Conservation (phyloP, 2,797 vertebrate species). For the Sternarchorhynchus goeldii region DNA sequence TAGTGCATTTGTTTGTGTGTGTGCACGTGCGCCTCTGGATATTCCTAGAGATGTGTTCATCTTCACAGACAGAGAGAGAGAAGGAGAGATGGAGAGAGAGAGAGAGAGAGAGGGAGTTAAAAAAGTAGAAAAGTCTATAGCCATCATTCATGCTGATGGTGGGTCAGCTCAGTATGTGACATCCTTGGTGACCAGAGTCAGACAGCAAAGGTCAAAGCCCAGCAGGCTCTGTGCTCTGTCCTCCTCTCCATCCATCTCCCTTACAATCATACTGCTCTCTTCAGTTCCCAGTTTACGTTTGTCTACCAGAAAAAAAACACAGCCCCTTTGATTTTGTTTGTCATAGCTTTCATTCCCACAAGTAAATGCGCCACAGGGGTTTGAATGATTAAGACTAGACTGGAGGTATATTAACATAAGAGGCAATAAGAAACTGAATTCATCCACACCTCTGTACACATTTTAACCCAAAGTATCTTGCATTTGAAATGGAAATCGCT, state of each 20-base stretch:
- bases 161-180: constrained; percentile 67
- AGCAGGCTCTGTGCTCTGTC: constrained; percentile 49
- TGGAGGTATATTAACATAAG: neutral
- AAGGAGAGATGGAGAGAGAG: constrained; percentile 38
- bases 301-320: neutral
- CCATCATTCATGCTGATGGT: constrained; percentile 65
- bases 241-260: constrained; percentile 40
- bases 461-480: neutral
- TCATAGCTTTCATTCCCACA: constrained; percentile 12
- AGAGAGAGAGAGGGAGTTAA: constrained; percentile 41
- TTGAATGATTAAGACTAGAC: neutral
- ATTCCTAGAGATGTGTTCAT: constrained; percentile 23
- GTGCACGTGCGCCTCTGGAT: neutral
- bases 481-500: no score
- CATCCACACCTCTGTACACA: neutral
- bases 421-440: neutral
- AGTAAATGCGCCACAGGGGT: neutral
- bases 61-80: neutral
- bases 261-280: constrained; percentile 44
- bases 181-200: constrained; percentile 67
- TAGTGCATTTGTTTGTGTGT: constrained; percentile 9
- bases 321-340: neutral
- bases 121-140: constrained; percentile 56
- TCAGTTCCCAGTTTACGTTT: constrained; percentile 11
- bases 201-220: constrained; percentile 71